Conservation (phyloP, 2,888 invertebrate species). For the Epirrhoe tristata region DNA sequence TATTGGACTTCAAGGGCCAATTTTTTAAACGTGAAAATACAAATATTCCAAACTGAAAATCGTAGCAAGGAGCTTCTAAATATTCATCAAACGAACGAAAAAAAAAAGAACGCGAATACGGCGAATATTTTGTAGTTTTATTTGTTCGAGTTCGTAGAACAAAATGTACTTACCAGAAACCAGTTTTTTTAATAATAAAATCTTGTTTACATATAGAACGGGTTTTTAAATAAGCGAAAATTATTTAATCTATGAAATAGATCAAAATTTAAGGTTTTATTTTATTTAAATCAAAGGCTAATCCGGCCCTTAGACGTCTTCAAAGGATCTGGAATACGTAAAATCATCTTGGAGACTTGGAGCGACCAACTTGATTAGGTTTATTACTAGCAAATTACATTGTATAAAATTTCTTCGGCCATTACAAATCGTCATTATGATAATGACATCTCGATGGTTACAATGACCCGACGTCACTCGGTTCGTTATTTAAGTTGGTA, state of each 20-base stretch:
- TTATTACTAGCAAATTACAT: conserved; percentile 17
- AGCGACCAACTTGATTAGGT: background rate
- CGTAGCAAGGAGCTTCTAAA: too few relatives aligned
- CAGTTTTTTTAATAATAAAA: background rate
- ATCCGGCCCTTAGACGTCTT: too few relatives aligned
- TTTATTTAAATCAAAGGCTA: too few relatives aligned
- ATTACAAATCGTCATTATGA: conserved; percentile 46
- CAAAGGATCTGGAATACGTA: too few relatives aligned
- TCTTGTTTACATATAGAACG: background rate
- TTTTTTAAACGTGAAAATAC: too few relatives aligned
- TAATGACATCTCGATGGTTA: conserved; percentile 38
- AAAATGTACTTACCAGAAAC: background rate
- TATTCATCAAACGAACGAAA: too few relatives aligned
- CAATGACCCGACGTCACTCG: conserved; percentile 30
- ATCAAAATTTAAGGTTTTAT: background rate
- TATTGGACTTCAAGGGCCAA: too few relatives aligned
- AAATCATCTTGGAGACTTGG: background rate
- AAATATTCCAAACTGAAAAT: too few relatives aligned
- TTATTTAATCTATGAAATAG: background rate
- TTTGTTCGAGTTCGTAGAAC: background rate
- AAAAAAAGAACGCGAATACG: too few relatives aligned
- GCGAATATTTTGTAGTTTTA: background rate
- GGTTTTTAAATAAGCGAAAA: background rate
- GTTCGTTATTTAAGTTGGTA: background rate
- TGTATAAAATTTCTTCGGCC: too few relatives aligned